phyloP scores from a whole-genome alignment of 2,888 invertebrate genomes.

The Epirrhoe tristata region DNA sequence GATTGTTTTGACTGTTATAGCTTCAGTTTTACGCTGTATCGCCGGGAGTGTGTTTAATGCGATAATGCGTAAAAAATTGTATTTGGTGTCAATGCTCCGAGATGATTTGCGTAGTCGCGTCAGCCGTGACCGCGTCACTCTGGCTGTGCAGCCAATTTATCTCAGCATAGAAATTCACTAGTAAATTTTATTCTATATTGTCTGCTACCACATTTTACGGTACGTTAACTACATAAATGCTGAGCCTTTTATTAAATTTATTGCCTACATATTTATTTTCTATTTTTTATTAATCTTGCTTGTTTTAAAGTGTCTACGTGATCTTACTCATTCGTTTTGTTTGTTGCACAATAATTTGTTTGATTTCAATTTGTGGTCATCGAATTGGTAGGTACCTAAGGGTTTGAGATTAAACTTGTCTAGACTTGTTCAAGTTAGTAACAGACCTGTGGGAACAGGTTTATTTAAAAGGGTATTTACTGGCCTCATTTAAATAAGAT shows the following conservation, averaged over 20 bases:
- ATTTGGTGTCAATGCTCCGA: constrained; percentile 64
- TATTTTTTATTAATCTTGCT: constrained; percentile 38
- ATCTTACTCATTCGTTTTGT: constrained; percentile 32
- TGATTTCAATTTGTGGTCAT: constrained; percentile 33
- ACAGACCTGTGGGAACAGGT: constrained; percentile 8
- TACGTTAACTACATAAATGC: constrained; percentile 53
- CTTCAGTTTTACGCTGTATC: constrained; percentile 61
- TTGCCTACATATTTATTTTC: constrained; percentile 38
- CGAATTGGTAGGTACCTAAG: constrained; percentile 23
- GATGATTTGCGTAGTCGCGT: constrained; percentile 53
- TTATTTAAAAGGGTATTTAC: constrained; percentile 5
- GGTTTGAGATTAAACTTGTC: constrained; percentile 27
- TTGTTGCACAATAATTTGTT: constrained; percentile 42
- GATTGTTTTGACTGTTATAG: constrained; percentile 73
- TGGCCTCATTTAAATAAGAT: background rate
- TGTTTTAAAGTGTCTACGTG: constrained; percentile 40
- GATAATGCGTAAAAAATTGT: constrained; percentile 68
- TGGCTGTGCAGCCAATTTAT: constrained; percentile 43
- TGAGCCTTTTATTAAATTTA: constrained; percentile 49
- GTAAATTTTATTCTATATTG: constrained; percentile 56
- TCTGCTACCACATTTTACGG: constrained; percentile 53
- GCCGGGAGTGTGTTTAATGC: constrained; percentile 58
- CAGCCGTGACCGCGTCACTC: constrained; percentile 50
- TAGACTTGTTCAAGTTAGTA: constrained; percentile 27
- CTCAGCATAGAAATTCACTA: constrained; percentile 39